These are phyloP conservation scores for Mus spretus DNA, from an alignment of 2,797 vertebrate genomes.

Conservation along the genomic window DNA sequence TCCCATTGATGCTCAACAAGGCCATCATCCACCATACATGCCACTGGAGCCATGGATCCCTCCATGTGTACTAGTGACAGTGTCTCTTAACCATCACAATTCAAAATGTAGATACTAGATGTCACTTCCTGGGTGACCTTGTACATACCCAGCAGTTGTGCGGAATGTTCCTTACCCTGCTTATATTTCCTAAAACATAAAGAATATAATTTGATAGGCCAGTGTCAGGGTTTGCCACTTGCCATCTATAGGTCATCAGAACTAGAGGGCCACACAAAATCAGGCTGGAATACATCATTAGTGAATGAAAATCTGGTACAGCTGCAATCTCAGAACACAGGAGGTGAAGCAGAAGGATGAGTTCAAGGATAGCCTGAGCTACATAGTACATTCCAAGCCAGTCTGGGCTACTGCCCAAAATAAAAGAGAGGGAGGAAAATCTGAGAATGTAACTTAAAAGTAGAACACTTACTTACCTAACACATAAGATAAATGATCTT, in stretches of 20 bases:
- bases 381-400: not conserved
- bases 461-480: not conserved
- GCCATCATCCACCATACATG: too few relatives aligned
- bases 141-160: accelerated
- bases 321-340: not conserved
- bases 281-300: not conserved
- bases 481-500: not conserved
- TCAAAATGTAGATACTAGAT: not conserved
- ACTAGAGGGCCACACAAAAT: not conserved
- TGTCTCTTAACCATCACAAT: not conserved
- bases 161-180: not conserved
- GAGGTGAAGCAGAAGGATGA: not conserved
- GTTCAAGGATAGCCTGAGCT: not conserved
- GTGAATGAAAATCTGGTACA: not conserved
- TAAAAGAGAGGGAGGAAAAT: not conserved
- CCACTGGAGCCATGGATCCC: too few relatives aligned
- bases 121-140: not conserved
- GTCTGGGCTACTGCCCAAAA: not conserved
- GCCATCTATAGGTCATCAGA: not conserved
- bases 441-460: not conserved
- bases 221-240: not conserved
- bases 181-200: not conserved
- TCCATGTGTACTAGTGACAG: not conserved
- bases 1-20: too few relatives aligned
- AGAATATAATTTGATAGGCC: not conserved